Conservation (phyloP, 2,113 vertebrate genomes). For the Sarotherodon lohbergeri region DNA sequence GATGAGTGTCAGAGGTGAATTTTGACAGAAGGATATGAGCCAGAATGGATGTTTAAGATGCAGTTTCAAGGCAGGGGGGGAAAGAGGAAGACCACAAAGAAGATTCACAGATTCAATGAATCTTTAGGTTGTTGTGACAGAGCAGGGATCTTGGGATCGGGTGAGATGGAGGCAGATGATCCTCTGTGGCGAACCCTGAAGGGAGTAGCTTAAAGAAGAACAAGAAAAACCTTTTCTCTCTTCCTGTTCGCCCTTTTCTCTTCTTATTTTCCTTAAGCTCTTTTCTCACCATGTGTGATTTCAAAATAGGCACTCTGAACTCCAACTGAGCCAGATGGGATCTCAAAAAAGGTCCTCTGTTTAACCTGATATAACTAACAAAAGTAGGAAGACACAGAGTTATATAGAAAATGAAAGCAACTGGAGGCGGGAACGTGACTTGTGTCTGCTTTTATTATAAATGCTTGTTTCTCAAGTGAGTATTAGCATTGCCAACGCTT, state of each 20-base stretch:
- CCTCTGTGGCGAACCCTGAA: neutral
- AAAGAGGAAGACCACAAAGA: neutral
- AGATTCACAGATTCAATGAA: neutral
- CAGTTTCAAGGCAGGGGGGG: neutral
- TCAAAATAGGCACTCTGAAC: neutral
- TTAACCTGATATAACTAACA: neutral
- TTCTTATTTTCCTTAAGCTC: neutral
- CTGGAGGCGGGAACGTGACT: neutral
- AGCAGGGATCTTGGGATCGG: neutral
- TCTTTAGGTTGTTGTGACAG: neutral
- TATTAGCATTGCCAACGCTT: neutral
- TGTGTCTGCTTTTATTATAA: neutral
- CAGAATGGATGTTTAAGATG: neutral
- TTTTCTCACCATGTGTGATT: neutral
- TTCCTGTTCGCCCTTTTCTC: neutral
- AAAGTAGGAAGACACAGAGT: neutral
- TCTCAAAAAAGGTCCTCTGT: neutral
- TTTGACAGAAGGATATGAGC: neutral
- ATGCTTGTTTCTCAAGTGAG: neutral
- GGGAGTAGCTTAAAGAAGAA: neutral
- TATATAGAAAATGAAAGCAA: neutral
- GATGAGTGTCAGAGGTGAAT: neutral
- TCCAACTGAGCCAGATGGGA: neutral
- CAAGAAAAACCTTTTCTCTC: neutral
- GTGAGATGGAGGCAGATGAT: neutral